Evolutionary conservation across 2,113 vertebrate species (phyloP).

Genomic region (Xiphophorus hellerii): DNA sequence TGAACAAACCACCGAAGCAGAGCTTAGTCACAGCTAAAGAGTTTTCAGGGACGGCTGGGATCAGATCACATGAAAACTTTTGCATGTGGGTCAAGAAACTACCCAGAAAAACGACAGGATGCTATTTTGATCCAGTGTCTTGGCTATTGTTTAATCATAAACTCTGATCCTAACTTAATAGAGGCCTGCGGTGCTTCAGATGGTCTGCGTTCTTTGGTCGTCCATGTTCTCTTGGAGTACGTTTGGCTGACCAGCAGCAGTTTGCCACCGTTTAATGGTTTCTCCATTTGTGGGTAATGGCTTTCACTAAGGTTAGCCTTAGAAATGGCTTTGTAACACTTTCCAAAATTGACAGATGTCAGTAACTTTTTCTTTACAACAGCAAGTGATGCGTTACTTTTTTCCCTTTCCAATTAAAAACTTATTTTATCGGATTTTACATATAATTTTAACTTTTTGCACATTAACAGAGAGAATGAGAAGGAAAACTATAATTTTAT

Average conservation of each 20-base stretch:
- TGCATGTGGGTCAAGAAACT: not conserved
- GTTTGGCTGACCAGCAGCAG: not conserved
- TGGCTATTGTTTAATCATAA: not conserved
- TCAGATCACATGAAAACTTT: not conserved
- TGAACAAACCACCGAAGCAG: slow-evolving; percentile 71
- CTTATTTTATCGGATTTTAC: too few relatives aligned
- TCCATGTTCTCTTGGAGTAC: not conserved
- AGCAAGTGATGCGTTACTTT: not conserved
- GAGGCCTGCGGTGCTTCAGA: not conserved
- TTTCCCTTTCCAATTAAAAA: not conserved
- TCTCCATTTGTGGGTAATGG: not conserved
- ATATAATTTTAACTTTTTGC: too few relatives aligned
- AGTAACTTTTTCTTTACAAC: not conserved
- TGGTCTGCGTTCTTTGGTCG: not conserved
- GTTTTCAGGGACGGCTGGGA: slow-evolving; percentile 18
- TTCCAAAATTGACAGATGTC: not conserved
- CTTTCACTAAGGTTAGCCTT: not conserved
- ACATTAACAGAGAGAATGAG: too few relatives aligned
- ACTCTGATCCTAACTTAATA: not conserved
- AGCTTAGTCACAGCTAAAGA: slow-evolving; percentile 59
- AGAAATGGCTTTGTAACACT: not conserved
- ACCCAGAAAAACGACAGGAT: too few relatives aligned
- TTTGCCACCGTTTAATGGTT: not conserved
- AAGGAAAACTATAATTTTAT: too few relatives aligned
- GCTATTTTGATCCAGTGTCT: not conserved